Base-by-base conservation (phyloP, 2,888 invertebrate genomes). In the Phalera bucephala region DNA sequence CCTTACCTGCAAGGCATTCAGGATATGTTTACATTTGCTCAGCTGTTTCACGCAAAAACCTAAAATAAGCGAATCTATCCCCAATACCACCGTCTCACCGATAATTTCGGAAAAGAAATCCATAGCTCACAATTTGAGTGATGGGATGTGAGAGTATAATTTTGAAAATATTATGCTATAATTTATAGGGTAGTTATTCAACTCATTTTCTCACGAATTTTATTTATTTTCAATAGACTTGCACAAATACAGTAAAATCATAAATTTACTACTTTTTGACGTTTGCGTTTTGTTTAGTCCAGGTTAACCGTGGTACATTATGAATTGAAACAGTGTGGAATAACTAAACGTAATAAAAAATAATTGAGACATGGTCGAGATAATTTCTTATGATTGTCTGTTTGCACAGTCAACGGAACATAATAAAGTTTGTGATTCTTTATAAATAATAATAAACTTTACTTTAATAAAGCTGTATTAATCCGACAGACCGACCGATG, bases 1-100 rank as follows among this genome's bases (percentile, higher is more conserved):
- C n/a, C n/a, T n/a, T 84, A 95, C 95, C 91, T 94, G 93, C 38
- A 96, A 86, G 46, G 93, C 91, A 45, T 91, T 90, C 33, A 94
- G 90, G 4, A 94, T 93, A 72, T 92, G 93, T 83, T 94, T 94
- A 81, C 93, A 94, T 78, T 93, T 93, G 63, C 93, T 92, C 79
- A 95, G 94, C 76, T 95, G 93, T 65, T 92, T 93, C 21, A 94
- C 81, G 70, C 95, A 95, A 39, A 94, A 88, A 0, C 93, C 94
- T 45, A 96, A 90, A 60, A 96, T 93, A 17, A 96, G 71, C 13
- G 94, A 90, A 73, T 96, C 95, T 33, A 96, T 91, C 17, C 95
- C 94, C 31, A 96, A 82, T 12, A 94, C 92, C 49, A 96, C 86
- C 29, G 93, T 91, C 90, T 96, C 95, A 15, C 94, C 93, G 42